Base-by-base conservation (phyloP, 2,797 vertebrate species). In the Adelosebastes latens region DNA sequence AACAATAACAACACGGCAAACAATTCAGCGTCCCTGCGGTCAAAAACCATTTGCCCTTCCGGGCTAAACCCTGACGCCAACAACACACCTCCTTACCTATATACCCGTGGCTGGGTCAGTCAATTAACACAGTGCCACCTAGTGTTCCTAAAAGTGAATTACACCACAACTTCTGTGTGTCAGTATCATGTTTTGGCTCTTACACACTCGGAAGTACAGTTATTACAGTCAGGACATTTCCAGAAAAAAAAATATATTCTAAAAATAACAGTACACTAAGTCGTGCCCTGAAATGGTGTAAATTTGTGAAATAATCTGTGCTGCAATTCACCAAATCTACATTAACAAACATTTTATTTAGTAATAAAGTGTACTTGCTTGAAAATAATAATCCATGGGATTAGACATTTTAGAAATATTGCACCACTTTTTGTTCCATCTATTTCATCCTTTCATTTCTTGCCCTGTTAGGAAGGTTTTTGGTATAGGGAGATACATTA, bases 241-340 rank as follows among this genome's bases (percentile, higher is more conserved):
- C 12, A 62, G 12, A 60, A 39, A 70, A 10, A 29, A 25, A 12
- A 25, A 5, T 3, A 2, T 39, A 53, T 34, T 25, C 8, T 20
- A 12, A 46, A 56, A 39, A 29, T 7, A 29, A 61, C 61, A 9
- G 13, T 64, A 20, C 22, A 34, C 4, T 4, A n/a, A 31, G 29
- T 24, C 24, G 8, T 31, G 61, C 29, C 13, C 1, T 59, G 4
- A 62, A 6, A 5, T 64, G 8, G 1, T 56, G 24, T 75, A 6
- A 55, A 12, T 66, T 34, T 69, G 39, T 53, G 22, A 72, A 8
- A 75, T 32, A 18, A 88, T 91, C 94, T 64, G 96, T 93, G 7
- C 31, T 46, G 42, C 18, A 64, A 55, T 61, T 53, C 24, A 52
- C 8, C 12, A 62, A 62, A 65, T 65, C 4, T 20, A 71, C 25